Percentiles rank a stretch among this genome's conserved stretches.
phyloP scores from a whole-genome alignment of 2,797 vertebrate species.

The Tragopan temminckii region DNA sequence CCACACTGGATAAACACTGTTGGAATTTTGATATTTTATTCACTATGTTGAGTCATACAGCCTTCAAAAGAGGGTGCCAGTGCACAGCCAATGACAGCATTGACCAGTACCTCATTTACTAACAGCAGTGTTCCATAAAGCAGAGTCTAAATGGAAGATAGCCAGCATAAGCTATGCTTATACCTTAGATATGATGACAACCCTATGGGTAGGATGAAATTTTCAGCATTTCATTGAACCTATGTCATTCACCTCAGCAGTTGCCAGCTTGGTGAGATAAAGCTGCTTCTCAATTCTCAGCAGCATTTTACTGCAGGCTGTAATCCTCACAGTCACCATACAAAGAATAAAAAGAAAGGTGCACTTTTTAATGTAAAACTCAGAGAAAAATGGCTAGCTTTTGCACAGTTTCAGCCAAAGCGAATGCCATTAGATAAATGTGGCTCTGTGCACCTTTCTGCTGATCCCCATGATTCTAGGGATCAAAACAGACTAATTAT shows the following conservation, averaged over 20 bases:
- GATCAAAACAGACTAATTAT: background rate
- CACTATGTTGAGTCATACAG: background rate
- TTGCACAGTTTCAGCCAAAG: background rate
- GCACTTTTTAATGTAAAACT: background rate
- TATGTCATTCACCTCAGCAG: background rate
- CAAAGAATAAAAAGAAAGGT: background rate
- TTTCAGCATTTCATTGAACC: background rate
- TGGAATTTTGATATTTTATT: background rate
- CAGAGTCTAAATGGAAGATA: background rate
- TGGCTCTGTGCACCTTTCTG: fast-evolving
- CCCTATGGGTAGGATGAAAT: background rate
- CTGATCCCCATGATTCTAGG: background rate
- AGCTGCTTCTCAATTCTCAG: background rate
- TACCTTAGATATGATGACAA: background rate
- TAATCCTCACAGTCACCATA: background rate
- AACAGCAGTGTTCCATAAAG: background rate
- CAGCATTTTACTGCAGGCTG: background rate
- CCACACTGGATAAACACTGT: background rate
- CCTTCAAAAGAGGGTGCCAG: fast-evolving
- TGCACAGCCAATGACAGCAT: background rate
- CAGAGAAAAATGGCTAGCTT: background rate
- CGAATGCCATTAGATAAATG: background rate
- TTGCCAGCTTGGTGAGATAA: background rate
- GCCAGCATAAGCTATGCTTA: background rate
- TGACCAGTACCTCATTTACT: background rate